Base-by-base conservation (phyloP, 2,888 invertebrate species). In the Stenotaenia linearis region DNA sequence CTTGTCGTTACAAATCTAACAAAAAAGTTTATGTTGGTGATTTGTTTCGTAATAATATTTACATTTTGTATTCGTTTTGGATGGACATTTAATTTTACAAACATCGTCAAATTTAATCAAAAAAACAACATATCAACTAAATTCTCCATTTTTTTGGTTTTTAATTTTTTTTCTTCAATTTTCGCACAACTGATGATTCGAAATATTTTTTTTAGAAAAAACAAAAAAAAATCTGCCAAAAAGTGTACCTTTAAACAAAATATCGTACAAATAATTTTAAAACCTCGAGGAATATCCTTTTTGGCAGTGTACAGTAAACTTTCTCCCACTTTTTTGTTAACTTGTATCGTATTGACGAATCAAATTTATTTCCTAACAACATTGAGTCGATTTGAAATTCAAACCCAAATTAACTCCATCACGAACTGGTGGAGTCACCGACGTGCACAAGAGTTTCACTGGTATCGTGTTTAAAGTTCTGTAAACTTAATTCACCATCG, bases 71-170 rank as follows among this genome's bases (percentile, higher is more conserved):
- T 69, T 69, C 25, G 25, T 25, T 69, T 69, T 69, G 69, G 69
- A 69, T 69, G 69, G 69, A 69, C 69, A 69, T 69, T 69, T 69
- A 69, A n/a, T n/a, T 69, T 69, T 23, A 69, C 69, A 69, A 69
- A 69, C 69, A 69, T 28, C 25, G 23, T 28, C 50, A 50, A 50
- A 7, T 50, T n/a, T 25, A 69, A 69, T 12, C 12, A 5, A 10
- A 25, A 50, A 50, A 18, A 50, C 1, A 18, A 1, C 18, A 18
- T n/a, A 18, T 50, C 25, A 69, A n/a, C 28, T 69, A 69, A 28
- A 25, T 69, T 61, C 61, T 2, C 15, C 2, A 23, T 61, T 23
- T 61, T 61, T 61, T 61, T 23, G 23, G 9, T 7, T 9, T 61
- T 61, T 21, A 45, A 45, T 23, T 5, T 50, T 56, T 56, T 56